Base-by-base conservation (phyloP, 2,113 vertebrate genomes). In the Pterophyllum scalare region DNA sequence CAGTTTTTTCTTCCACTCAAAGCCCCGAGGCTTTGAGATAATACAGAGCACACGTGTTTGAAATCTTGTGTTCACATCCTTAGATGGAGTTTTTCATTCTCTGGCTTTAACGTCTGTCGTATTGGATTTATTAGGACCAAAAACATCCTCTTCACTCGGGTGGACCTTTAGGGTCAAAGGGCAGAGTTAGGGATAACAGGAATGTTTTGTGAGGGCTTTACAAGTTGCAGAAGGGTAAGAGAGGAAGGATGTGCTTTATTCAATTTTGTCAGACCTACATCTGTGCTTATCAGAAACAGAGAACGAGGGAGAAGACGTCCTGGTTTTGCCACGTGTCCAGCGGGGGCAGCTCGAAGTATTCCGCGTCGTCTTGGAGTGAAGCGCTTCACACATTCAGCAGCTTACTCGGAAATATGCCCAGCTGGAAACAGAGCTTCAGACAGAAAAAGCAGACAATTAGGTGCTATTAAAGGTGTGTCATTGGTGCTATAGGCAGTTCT, bases 121-220 rank as follows among this genome's bases (percentile, higher is more conserved):
- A 5, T 65, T 90, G 90, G 38, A 79, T 79, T 77, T 75, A 79
- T 92, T 88, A 87, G 58, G 28, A 83, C 77, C 87, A 78, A 91
- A 77, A 92, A 89, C 91, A 91, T 91, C 88, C 78, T 77, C 83
- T 88, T 59, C 56, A 24, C 9, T 12, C 49, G 77, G 79, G 57
- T 28, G 28, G 85, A 78, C 46, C 70, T 31, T 1, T 1, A 2
- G 43, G 83, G 93, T 87, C 85, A 84, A 38, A 89, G 92, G 88
- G 24, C 91, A 59, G 22, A 1, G 54, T 24, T 40, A 12, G 10
- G 81, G 52, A 85, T 22, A 40, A 80, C 70, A 17, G 77, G 81
- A 38, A 61, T 24, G 67, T 54, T 75, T 0, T 49, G 43, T 78
- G 40, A 59, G 62, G 74, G 60, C 67, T 70, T 81, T 82, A 72